phyloP scores from a whole-genome alignment of 1,140 invertebrate species.

The Drosophila parabipectinata region DNA sequence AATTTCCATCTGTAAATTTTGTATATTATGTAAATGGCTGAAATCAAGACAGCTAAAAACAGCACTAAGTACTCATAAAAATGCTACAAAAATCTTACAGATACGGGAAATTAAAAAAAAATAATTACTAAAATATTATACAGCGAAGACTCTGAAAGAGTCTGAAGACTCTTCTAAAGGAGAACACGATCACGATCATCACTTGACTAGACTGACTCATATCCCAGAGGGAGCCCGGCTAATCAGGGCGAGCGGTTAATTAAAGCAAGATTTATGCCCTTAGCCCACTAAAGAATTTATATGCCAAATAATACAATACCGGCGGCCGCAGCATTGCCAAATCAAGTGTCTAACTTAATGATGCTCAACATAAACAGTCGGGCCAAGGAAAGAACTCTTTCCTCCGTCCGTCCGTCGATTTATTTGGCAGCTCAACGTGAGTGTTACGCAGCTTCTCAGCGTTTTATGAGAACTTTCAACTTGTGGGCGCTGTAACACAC shows the following conservation, averaged over 20 bases:
- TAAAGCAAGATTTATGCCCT: slow-evolving; percentile 74
- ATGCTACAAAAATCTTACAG: background rate
- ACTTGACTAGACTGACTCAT: slow-evolving; percentile 50
- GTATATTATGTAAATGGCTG: slow-evolving; percentile 63
- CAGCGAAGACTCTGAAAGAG: background rate
- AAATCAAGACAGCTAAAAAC: background rate
- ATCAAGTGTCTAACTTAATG: slow-evolving; percentile 82
- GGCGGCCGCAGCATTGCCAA: slow-evolving; percentile 61
- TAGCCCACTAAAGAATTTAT: slow-evolving; percentile 66
- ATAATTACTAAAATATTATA: background rate
- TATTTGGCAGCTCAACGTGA: slow-evolving; percentile 39
- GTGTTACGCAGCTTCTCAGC: slow-evolving; percentile 40
- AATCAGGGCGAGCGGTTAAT: slow-evolving; percentile 72
- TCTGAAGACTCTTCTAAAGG: background rate
- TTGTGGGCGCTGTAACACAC: slow-evolving; percentile 61
- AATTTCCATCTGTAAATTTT: slow-evolving; percentile 42
- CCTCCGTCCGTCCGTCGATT: slow-evolving; percentile 31
- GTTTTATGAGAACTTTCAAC: slow-evolving; percentile 81
- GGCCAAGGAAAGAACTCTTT: slow-evolving; percentile 33
- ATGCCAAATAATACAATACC: slow-evolving; percentile 78
- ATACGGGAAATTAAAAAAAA: background rate
- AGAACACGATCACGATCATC: slow-evolving; percentile 7
- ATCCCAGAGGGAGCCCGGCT: slow-evolving; percentile 24
- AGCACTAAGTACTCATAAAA: background rate
- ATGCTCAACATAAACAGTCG: slow-evolving; percentile 76